phyloP scores from a whole-genome alignment of 2,888 invertebrate genomes.

The Pardosa pseudoannulata region DNA sequence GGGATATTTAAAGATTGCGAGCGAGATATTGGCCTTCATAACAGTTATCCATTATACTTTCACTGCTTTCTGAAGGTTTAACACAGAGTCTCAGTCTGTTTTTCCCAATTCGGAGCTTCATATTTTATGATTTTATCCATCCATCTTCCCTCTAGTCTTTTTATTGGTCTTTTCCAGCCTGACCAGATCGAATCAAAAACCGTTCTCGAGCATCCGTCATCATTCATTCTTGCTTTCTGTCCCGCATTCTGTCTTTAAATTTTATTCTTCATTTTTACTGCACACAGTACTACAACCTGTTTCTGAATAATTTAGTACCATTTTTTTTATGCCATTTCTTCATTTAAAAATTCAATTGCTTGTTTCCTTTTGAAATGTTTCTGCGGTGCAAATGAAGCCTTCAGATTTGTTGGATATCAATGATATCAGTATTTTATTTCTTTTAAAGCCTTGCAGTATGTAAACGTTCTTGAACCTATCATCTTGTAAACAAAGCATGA shows the following conservation, averaged over 20 bases:
- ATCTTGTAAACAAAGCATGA: too few relatives aligned
- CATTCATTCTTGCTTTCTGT: background rate
- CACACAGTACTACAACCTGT: background rate
- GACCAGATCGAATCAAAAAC: background rate
- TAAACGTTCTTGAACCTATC: too few relatives aligned
- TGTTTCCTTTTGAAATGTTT: too few relatives aligned
- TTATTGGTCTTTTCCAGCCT: constrained; percentile 7
- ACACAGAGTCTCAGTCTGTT: background rate
- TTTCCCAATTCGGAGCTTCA: constrained; percentile 1
- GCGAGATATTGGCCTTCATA: background rate
- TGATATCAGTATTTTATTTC: too few relatives aligned
- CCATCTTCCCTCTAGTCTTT: constrained; percentile 7
- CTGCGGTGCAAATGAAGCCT: too few relatives aligned
- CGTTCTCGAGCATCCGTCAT: background rate
- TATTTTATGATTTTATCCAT: constrained; percentile 17
- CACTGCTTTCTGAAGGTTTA: background rate
- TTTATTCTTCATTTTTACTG: background rate
- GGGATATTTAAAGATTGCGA: background rate
- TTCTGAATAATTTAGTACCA: too few relatives aligned
- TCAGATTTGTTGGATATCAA: too few relatives aligned
- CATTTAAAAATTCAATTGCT: too few relatives aligned
- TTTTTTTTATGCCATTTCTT: background rate
- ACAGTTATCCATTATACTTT: constrained; percentile 13
- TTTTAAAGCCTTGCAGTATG: too few relatives aligned
- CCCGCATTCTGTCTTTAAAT: background rate